These are phyloP conservation scores for Hozukius guyotensis DNA, from an alignment of 2,797 vertebrate genomes.

Conservation along the genomic window DNA sequence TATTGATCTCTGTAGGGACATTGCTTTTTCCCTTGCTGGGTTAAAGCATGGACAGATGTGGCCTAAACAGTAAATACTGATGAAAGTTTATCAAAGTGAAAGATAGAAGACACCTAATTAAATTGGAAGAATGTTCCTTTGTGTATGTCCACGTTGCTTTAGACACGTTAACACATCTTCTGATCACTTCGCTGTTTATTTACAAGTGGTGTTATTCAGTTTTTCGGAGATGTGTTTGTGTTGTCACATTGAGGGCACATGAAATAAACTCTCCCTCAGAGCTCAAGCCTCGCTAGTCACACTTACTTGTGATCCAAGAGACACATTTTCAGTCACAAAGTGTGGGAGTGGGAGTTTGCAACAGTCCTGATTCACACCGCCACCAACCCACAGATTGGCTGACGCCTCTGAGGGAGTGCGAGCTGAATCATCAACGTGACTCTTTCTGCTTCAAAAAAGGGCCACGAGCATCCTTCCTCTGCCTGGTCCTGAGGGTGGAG, in stretches of 20 bases:
- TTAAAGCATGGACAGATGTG: not conserved
- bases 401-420: constrained; percentile 57
- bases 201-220: constrained; percentile 11
- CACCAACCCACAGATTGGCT: constrained; percentile 67
- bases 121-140: not conserved
- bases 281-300: constrained; percentile 46
- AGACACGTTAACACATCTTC: not conserved
- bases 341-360: constrained; percentile 60
- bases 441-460: constrained; percentile 32
- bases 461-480: constrained; percentile 36
- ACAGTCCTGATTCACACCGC: constrained; percentile 58
- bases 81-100: not conserved
- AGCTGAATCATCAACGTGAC: constrained; percentile 67
- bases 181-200: constrained; percentile 17
- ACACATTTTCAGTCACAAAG: constrained; percentile 56
- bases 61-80: not conserved
- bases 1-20: constrained; percentile 17
- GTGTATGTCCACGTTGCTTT: constrained; percentile 2
- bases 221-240: constrained; percentile 31
- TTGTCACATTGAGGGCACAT: constrained; percentile 40
- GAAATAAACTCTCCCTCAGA: constrained; percentile 32
- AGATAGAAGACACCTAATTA: not conserved
- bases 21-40: constrained; percentile 1
- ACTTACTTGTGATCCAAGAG: constrained; percentile 59
- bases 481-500: constrained; percentile 38